Evolutionary conservation across 53 echinoderm and acorn worm genomes (phyloP).

Genomic region (Henricia sp.): DNA sequence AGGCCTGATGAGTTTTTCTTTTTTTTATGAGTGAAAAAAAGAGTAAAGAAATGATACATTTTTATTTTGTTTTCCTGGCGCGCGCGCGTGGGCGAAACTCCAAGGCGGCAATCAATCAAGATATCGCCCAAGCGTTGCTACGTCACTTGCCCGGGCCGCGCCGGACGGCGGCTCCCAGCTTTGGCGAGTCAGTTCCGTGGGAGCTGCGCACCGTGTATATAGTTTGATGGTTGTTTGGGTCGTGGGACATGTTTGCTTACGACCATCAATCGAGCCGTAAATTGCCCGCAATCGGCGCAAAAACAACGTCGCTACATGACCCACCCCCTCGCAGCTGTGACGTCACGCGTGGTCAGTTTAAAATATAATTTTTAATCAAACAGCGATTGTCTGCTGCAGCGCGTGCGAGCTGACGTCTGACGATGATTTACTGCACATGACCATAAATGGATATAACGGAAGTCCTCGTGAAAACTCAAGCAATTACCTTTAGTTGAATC

Average conservation of each 20-base stretch:
- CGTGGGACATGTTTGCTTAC: neutral
- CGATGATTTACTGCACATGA: no score
- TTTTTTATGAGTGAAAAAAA: neutral
- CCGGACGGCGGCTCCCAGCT: no score
- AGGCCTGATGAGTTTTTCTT: constrained; percentile 28
- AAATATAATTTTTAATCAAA: neutral
- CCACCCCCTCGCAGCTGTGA: no score
- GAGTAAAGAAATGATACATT: constrained; percentile 2
- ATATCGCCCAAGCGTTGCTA: neutral
- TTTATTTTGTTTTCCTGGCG: neutral
- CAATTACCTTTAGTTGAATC: no score
- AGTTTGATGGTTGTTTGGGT: no score
- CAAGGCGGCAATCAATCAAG: constrained; percentile 17
- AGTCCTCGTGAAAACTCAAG: no score
- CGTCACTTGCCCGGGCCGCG: neutral
- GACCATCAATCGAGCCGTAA: neutral
- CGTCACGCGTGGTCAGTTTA: neutral
- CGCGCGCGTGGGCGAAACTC: constrained; percentile 22
- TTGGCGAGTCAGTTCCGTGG: no score
- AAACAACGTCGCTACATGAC: no score
- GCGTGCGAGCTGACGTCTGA: neutral
- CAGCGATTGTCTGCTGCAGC: neutral
- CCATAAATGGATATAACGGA: no score
- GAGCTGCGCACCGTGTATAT: no score
- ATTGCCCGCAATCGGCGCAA: neutral